Percentiles rank a stretch among this genome's conserved stretches.
These are phyloP conservation scores for Drosophila acutilabella DNA, from an alignment of 2,888 invertebrate species.

Conservation along the genomic window DNA sequence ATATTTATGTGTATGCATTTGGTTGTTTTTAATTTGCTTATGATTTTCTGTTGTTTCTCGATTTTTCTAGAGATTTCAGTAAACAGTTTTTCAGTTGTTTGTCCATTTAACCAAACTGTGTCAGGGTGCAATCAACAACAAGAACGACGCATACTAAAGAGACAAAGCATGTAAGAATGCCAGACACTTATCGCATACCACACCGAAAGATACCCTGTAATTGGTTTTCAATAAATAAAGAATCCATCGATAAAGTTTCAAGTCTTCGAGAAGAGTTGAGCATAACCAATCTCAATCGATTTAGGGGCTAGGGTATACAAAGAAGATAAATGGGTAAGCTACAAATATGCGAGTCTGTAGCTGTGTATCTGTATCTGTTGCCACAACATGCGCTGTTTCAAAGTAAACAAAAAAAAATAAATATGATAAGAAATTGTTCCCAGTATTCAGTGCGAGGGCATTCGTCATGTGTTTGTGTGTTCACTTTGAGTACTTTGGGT, in stretches of 20 bases:
- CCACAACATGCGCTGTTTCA: slow-evolving; percentile 22
- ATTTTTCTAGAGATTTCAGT: slow-evolving; percentile 42
- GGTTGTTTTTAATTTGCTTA: slow-evolving; percentile 25
- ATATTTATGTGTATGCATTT: slow-evolving; percentile 2
- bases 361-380: slow-evolving; percentile 17
- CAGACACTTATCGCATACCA: not conserved
- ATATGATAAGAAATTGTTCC: slow-evolving; percentile 34
- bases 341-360: slow-evolving; percentile 10
- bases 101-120: slow-evolving; percentile 54
- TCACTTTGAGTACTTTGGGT: not conserved
- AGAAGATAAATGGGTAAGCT: slow-evolving; percentile 31
- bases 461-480: not conserved
- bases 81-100: slow-evolving; percentile 59
- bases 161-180: slow-evolving; percentile 14
- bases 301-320: slow-evolving; percentile 14
- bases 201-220: slow-evolving; percentile 13
- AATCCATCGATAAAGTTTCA: not conserved
- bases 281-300: not conserved
- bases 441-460: slow-evolving; percentile 5
- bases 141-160: slow-evolving; percentile 14
- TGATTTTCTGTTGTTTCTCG: slow-evolving; percentile 22
- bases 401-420: slow-evolving; percentile 30
- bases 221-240: not conserved
- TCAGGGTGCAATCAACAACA: slow-evolving; percentile 56
- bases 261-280: not conserved